Percentiles rank a stretch among this genome's conserved stretches.
Evolutionary conservation across 2,888 invertebrate genomes (phyloP).

Genomic region (Aphodius granarius): DNA sequence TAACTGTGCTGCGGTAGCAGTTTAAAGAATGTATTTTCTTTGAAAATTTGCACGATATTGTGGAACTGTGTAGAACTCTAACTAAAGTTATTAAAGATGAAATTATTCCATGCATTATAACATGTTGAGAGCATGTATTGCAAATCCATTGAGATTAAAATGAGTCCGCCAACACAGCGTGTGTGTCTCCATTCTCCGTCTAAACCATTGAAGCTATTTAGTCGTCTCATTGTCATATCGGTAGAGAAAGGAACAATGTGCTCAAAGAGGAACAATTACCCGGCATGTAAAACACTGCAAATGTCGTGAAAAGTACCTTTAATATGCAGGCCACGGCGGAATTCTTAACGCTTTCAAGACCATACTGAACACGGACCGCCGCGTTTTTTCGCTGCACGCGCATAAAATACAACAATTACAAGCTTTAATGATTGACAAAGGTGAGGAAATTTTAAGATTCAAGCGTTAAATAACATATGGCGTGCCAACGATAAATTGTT

Average conservation of each 20-base stretch:
- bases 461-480: not conserved
- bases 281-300: slow-evolving; percentile 6
- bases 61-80: no score
- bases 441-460: slow-evolving; percentile 1
- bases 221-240: slow-evolving; percentile 6
- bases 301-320: slow-evolving; percentile 17
- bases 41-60: no score
- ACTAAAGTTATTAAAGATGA: no score
- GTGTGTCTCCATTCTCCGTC: not conserved
- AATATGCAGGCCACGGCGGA: slow-evolving; percentile 12
- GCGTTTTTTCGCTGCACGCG: not conserved
- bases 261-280: slow-evolving; percentile 15
- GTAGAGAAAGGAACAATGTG: slow-evolving; percentile 16
- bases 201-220: slow-evolving; percentile 1
- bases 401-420: slow-evolving; percentile 12
- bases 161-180: not conserved
- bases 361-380: not conserved
- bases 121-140: not conserved
- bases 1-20: no score
- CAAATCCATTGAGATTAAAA: not conserved
- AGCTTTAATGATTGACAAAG: slow-evolving; percentile 14
- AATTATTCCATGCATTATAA: no score
- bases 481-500: not conserved
- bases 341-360: slow-evolving; percentile 16
- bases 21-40: no score